Evolutionary conservation across 2,113 vertebrate species (phyloP), one percentile per base, ranked within the genome.

Genomic region (Heterotilapia buettikoferi): DNA sequence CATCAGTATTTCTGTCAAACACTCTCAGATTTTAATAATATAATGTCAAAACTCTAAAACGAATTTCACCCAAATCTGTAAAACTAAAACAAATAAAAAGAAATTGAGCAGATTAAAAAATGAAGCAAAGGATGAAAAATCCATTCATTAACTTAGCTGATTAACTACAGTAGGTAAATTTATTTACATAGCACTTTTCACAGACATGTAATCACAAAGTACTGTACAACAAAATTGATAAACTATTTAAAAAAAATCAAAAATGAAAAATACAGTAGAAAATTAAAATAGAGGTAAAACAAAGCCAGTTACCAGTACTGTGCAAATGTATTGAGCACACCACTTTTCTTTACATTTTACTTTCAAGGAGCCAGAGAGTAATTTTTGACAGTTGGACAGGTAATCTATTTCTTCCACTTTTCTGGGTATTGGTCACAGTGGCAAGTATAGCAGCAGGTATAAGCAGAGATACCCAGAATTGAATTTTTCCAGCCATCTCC

Each of bases 361-460:
- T 40, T 68, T 0, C 7, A 0, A 71, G 2, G n/a, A 71, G 3
- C 36, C 61, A 66, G 19, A 38, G 11, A 6, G n/a, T 71, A 4
- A 9, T 43, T 71, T 71, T 71, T 63, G 59, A 63, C 36, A 43
- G 5, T 43, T 71, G 5, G 7, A 43, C 66, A 63, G 59, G 18
- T 1, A 14, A 40, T 43, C 66, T n/a, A 71, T 24, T 71, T 71
- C 3, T 71, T 11, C 53, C n/a, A 21, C n/a, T 54, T 54, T 21
- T 21, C 9, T 21, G 52, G 0, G n/a, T 47, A 47, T 50, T 3
- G 59, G 31, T 66, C 61, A 66, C 61, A 40, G 12, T 33, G 12
- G 1, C 33, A 0, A 21, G 9, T 63, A 63, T 36, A 11, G 16
- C 9, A 0, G 1, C 59, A 63, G 31, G 0, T 3, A 12, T 68